These are phyloP conservation scores for Procambarus clarkii DNA, from an alignment of 1,140 invertebrate genomes.

Conservation along the genomic window DNA sequence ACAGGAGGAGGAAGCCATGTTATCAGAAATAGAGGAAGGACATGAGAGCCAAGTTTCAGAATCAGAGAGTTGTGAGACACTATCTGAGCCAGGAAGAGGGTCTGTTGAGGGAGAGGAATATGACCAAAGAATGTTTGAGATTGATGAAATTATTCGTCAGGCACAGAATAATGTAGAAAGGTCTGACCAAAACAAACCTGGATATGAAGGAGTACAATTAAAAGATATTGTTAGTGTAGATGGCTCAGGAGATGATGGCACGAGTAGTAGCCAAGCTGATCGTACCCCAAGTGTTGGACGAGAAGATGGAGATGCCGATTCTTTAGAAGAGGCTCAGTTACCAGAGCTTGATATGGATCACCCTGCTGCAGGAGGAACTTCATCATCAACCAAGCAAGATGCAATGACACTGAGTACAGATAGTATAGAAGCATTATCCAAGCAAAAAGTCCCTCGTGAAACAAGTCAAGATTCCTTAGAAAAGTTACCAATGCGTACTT, in stretches of 20 bases:
- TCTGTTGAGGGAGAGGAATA: constrained; percentile 81
- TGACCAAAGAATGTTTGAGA: constrained; percentile 84
- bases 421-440: constrained; percentile 58
- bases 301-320: constrained; percentile 70
- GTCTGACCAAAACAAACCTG: constrained; percentile 76
- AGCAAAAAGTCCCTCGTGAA: constrained; percentile 45
- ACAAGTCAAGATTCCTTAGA: constrained; percentile 73
- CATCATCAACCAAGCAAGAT: constrained; percentile 40
- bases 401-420: constrained; percentile 53
- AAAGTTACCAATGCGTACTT: constrained; percentile 73
- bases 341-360: constrained; percentile 62
- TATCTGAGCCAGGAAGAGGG: constrained; percentile 77
- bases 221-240: constrained; percentile 75
- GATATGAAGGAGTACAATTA: constrained; percentile 63
- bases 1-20: constrained; percentile 87
- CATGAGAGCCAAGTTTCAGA: constrained; percentile 82
- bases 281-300: constrained; percentile 69
- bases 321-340: constrained; percentile 66
- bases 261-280: constrained; percentile 58
- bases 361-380: neutral
- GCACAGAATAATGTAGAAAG: constrained; percentile 84
- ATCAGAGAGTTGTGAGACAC: constrained; percentile 83
- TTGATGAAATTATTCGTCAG: constrained; percentile 85
- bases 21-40: constrained; percentile 84
- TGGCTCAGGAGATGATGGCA: constrained; percentile 71